phyloP scores from a whole-genome alignment of 2,797 vertebrate species.

The Valencia hispanica region DNA sequence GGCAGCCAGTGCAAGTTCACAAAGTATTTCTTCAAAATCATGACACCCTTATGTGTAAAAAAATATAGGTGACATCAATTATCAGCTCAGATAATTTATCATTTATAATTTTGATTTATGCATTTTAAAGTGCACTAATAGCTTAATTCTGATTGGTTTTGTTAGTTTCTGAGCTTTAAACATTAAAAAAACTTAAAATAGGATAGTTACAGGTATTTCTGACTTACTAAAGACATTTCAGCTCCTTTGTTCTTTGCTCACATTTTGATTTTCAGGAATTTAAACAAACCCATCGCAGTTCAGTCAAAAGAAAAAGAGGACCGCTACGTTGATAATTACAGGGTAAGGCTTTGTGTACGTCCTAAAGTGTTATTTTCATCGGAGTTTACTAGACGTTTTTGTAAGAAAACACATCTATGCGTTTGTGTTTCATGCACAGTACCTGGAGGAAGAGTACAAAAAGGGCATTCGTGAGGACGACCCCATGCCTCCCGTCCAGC shows the following conservation, averaged over 20 bases:
- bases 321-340: slow-evolving; percentile 97
- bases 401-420: not conserved
- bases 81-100: too few species aligned
- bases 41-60: too few species aligned
- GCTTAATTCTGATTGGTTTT: too few species aligned
- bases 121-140: too few species aligned
- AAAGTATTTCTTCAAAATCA: too few species aligned
- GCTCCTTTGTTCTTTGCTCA: not conserved
- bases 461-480: slow-evolving; percentile 96
- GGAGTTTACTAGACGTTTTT: not conserved
- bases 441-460: slow-evolving; percentile 95
- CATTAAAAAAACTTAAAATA: too few species aligned
- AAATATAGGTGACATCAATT: too few species aligned
- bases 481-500: slow-evolving; percentile 98
- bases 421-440: slow-evolving; percentile 75
- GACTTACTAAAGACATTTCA: not conserved
- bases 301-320: slow-evolving; percentile 99
- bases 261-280: slow-evolving; percentile 81
- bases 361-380: not conserved
- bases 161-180: too few species aligned
- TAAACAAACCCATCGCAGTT: slow-evolving; percentile 96
- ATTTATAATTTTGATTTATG: too few species aligned
- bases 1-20: too few species aligned
- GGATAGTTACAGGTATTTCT: too few species aligned
- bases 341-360: slow-evolving; percentile 72